A percentile compares a stretch with the other conserved stretches of the same genome.
These are phyloP conservation scores for Calameuta pallipes DNA, from an alignment of 2,888 invertebrate species.

Conservation along the genomic window DNA sequence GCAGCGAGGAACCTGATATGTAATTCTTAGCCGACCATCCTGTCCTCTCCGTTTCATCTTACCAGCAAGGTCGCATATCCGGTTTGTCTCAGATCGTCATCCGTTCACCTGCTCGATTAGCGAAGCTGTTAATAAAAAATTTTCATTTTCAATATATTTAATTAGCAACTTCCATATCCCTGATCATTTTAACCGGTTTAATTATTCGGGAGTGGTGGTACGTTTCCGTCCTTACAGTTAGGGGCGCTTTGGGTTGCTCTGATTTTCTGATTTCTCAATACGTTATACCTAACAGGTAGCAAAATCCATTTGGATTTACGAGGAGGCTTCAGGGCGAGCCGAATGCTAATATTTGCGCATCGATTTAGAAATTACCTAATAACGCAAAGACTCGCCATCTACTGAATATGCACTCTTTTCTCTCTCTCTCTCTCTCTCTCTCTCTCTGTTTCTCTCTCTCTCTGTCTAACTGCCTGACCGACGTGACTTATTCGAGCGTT, in stretches of 20 bases:
- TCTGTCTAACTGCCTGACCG: too few species aligned
- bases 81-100: neutral
- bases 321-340: conserved; percentile 34
- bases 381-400: neutral
- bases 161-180: neutral
- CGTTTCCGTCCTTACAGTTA: neutral
- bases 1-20: neutral
- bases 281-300: neutral
- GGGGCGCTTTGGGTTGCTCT: neutral
- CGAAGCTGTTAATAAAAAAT: neutral
- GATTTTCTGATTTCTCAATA: neutral
- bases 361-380: conserved; percentile 40
- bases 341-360: conserved; percentile 37
- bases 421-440: too few species aligned
- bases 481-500: neutral
- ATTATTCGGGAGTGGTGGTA: neutral
- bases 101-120: neutral
- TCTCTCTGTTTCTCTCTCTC: too few species aligned
- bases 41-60: neutral
- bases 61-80: conserved; percentile 22
- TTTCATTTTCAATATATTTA: neutral
- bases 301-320: neutral
- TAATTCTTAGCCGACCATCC: neutral
- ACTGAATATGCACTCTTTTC: too few species aligned
- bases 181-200: neutral